Conservation (phyloP, 1,140 invertebrate species). For the Drosophila bipectinata region DNA sequence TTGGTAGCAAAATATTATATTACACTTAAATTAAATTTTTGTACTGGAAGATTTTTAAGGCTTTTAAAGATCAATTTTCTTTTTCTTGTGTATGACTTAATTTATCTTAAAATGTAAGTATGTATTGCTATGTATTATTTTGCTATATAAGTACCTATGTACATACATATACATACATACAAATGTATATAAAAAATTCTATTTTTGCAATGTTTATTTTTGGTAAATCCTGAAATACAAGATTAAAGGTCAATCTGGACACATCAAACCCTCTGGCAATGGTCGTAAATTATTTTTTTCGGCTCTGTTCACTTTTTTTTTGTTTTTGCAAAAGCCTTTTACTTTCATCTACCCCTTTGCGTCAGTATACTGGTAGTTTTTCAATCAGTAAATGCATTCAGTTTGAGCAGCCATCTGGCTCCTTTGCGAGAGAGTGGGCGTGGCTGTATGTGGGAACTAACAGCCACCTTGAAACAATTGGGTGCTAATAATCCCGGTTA, state of each 20-base stretch:
- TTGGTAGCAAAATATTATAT: no score
- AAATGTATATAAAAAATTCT: background rate
- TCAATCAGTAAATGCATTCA: constrained; percentile 84
- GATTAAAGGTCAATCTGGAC: background rate
- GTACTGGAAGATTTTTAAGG: no score
- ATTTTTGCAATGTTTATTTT: constrained; percentile 4
- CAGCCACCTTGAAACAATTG: constrained; percentile 75
- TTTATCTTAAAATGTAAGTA: no score
- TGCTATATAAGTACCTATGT: background rate
- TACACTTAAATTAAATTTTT: no score
- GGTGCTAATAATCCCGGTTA: constrained; percentile 78
- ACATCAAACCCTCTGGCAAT: background rate
- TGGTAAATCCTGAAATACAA: background rate
- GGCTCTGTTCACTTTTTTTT: background rate
- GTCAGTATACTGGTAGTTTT: constrained; percentile 66
- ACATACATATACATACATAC: no score
- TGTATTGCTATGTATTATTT: background rate
- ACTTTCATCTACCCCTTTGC: constrained; percentile 4
- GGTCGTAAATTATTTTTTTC: constrained; percentile 5
- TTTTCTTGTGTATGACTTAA: no score
- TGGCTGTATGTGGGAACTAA: constrained; percentile 55
- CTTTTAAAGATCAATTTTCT: no score
- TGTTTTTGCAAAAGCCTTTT: constrained; percentile 5
- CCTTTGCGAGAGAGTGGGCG: constrained; percentile 29
- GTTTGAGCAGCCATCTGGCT: constrained; percentile 64